Base-by-base conservation (phyloP, 2,113 vertebrate species). In the Aspidoscelis tigris region DNA sequence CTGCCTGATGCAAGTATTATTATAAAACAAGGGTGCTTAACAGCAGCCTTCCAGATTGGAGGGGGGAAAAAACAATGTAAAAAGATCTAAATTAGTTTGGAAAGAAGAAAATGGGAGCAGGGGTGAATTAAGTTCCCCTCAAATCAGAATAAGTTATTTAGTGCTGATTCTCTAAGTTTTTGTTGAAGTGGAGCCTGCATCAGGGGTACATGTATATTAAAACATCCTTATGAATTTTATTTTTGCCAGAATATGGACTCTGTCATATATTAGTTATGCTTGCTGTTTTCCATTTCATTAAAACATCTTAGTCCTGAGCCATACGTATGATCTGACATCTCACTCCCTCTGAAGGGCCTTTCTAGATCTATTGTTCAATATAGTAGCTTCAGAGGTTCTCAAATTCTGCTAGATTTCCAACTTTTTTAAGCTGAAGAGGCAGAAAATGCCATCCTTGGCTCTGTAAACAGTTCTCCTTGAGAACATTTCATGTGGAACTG, bases 261-360 rank as follows among this genome's bases (percentile, higher is more conserved):
- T 43, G 26, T 73, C 47, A 58, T 53, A 39, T 72, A 81, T 43
- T 61, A 50, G 72, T 81, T 81, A 61, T 81, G 72, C 80, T 73
- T 33, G 61, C 80, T 9, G 55, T 43, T 7, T 55, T 64, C 39
- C 79, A 81, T 81, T 81, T 81, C 50, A 72, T 24, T 58, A 58
- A 71, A 81, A 5, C 2, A 14, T 26, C 69, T 81, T n/a, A 58
- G 47, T 5, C 47, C 47, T 41, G 80, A 39, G 39, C 80, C 55
- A 24, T 50, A 41, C 41, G 68, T 43, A 81, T 55, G n/a, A 81
- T 5, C 61, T 61, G 53, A 11, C 7, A 41, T 61, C 12, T 26
- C 33, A 44, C n/a, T 71, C n/a, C 50, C 21, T 81, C 33, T 4
- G 16, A 73, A 73, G 24, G 47, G 9, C n/a, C 18, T 41, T 58